Percentiles rank a stretch among this genome's conserved stretches.
Evolutionary conservation across 2,888 invertebrate genomes (phyloP).

Genomic region (Eristalis tenax): DNA sequence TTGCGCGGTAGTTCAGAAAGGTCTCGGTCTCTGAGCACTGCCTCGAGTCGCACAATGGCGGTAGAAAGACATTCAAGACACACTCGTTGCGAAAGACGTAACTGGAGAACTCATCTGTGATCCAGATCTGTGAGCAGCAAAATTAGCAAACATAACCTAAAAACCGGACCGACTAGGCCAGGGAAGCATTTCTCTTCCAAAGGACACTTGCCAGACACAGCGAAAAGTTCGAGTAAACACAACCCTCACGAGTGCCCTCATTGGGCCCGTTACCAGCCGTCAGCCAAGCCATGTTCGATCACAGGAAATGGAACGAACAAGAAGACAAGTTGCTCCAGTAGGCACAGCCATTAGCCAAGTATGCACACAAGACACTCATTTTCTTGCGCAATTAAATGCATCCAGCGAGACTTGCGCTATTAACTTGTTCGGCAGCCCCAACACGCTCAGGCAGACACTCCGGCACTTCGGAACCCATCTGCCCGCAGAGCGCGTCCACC

Average conservation of each 20-base stretch:
- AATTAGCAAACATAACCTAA: too few relatives aligned
- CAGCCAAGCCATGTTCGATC: not conserved
- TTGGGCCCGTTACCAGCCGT: not conserved
- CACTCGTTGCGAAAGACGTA: too few relatives aligned
- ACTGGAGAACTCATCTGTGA: too few relatives aligned
- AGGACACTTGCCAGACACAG: too few relatives aligned
- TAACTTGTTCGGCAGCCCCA: constrained; percentile 20
- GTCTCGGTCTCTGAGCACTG: not conserved
- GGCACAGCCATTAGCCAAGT: not conserved
- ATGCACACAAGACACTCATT: not conserved
- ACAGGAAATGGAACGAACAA: not conserved
- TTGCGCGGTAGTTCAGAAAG: not conserved
- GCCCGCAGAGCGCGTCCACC: not conserved
- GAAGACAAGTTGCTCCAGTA: not conserved
- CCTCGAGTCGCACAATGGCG: too few relatives aligned
- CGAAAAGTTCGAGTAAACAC: too few relatives aligned
- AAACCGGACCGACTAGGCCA: too few relatives aligned
- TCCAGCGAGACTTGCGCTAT: not conserved
- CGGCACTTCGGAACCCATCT: not conserved
- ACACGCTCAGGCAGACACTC: constrained; percentile 29
- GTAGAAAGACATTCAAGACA: too few relatives aligned
- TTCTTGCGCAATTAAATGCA: not conserved
- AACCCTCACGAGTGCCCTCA: not conserved
- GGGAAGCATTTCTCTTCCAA: too few relatives aligned
- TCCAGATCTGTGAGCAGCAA: too few relatives aligned